These are phyloP conservation scores for Grammomys dolichurus DNA, from an alignment of 2,113 vertebrate genomes.

Conservation along the genomic window DNA sequence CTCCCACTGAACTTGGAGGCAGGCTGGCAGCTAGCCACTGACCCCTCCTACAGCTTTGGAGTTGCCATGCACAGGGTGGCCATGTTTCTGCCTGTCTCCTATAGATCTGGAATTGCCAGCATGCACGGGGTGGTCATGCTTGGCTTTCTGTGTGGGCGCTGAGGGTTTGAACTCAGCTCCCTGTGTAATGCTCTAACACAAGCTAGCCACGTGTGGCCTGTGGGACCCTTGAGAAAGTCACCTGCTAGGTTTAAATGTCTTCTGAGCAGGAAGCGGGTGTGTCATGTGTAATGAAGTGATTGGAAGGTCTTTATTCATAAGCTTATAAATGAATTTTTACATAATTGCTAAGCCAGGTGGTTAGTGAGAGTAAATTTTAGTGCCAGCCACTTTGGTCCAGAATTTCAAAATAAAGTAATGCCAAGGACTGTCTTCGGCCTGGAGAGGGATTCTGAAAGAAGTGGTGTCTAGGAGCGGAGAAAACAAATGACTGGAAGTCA, in stretches of 20 bases:
- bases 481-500: no score
- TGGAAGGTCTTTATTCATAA: slow-evolving; percentile 28
- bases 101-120: background rate
- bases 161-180: background rate
- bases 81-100: background rate
- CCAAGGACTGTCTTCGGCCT: no score
- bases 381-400: background rate
- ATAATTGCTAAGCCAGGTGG: background rate
- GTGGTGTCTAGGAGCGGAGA: no score
- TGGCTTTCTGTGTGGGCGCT: background rate
- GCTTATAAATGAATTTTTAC: slow-evolving; percentile 41
- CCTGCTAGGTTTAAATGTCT: background rate
- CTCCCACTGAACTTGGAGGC: background rate
- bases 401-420: slow-evolving; percentile 14
- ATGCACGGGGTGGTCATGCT: background rate
- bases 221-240: background rate
- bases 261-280: background rate
- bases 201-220: background rate
- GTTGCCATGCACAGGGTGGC: background rate
- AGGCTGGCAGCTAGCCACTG: background rate
- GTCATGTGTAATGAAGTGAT: background rate
- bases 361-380: slow-evolving; percentile 38
- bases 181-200: slow-evolving; percentile 11
- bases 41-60: background rate
- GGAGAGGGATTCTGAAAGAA: no score